These are phyloP conservation scores for Amiota minor DNA, from an alignment of 2,888 invertebrate species.

Conservation along the genomic window DNA sequence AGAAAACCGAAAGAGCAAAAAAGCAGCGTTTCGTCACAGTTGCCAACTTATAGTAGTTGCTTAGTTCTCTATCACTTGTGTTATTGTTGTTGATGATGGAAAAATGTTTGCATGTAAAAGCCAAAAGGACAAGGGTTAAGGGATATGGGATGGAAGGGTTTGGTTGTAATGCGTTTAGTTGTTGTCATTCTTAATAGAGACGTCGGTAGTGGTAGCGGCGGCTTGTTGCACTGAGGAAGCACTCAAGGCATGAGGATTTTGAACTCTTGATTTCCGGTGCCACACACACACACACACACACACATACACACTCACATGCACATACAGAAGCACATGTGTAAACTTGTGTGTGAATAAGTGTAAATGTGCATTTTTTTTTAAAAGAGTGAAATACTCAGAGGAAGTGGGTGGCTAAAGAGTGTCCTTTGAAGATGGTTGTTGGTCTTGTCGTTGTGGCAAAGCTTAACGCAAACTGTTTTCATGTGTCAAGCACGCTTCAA, in stretches of 20 bases:
- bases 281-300: background rate
- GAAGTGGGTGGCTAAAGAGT: constrained; percentile 12
- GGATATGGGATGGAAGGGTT: background rate
- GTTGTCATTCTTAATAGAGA: no score
- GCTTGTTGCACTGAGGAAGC: constrained; percentile 1
- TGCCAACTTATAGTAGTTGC: background rate
- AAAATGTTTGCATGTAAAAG: constrained; percentile 10
- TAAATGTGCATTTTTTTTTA: no score
- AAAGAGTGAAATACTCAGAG: no score
- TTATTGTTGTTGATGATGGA: background rate
- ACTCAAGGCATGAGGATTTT: constrained; percentile 20
- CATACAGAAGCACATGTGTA: no score
- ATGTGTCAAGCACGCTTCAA: constrained; percentile 55
- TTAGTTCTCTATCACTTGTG: background rate
- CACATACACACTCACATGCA: no score
- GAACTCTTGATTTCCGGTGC: constrained; percentile 18
- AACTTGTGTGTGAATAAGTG: no score
- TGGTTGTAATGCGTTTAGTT: no score
- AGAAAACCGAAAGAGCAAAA: no score
- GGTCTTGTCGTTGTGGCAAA: background rate
- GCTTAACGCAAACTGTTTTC: constrained; percentile 57
- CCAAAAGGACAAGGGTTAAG: background rate
- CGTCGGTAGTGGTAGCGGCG: background rate
- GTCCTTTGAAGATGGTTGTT: constrained; percentile 4
- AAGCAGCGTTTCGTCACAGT: background rate